Evolutionary conservation across 1,140 invertebrate species (phyloP).

Genomic region (Phenacoccus solenopsis): DNA sequence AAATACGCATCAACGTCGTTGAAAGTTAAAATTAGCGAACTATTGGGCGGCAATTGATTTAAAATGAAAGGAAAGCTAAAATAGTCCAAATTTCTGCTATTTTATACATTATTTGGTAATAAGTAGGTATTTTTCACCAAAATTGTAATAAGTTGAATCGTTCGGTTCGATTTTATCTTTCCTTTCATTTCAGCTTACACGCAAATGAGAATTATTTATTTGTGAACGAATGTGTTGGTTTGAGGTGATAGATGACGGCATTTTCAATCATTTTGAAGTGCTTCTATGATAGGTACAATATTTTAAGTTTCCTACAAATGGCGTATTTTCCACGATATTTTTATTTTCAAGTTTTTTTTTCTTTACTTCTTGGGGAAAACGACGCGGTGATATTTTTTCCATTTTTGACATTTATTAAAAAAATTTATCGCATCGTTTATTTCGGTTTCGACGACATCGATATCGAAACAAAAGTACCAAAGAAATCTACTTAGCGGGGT

Average conservation of each 20-base stretch:
- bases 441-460: neutral
- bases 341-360: neutral
- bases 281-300: neutral
- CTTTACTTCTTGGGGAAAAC: neutral
- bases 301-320: neutral
- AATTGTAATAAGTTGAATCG: too few species aligned
- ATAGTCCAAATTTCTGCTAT: too few species aligned
- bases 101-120: too few species aligned
- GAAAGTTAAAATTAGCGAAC: too few species aligned
- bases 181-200: too few species aligned
- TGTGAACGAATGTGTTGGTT: too few species aligned
- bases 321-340: neutral
- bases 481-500: neutral
- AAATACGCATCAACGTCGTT: too few species aligned
- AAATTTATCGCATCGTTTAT: slow-evolving; percentile 3
- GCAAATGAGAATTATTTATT: too few species aligned
- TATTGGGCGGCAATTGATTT: too few species aligned
- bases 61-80: too few species aligned
- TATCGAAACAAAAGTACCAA: neutral
- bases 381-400: neutral
- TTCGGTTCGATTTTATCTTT: too few species aligned
- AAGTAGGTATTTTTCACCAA: too few species aligned
- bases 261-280: neutral
- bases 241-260: neutral
- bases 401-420: slow-evolving; percentile 4